Percentiles rank a stretch among this genome's conserved stretches.
These are phyloP conservation scores for Cylindroiulus punctatus DNA, from an alignment of 2,888 invertebrate genomes.

Conservation along the genomic window DNA sequence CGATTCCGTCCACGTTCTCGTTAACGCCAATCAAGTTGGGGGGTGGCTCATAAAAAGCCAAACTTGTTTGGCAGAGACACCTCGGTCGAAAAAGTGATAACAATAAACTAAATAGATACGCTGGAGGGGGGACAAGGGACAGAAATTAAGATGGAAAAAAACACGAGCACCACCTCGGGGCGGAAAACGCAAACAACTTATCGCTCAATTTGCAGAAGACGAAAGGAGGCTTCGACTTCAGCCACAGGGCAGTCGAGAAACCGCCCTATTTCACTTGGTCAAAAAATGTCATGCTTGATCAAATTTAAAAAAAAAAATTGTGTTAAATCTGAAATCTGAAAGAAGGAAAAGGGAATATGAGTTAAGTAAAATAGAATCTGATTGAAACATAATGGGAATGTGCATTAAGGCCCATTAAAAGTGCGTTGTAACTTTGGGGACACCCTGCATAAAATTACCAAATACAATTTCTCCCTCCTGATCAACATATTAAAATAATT, in stretches of 20 bases:
- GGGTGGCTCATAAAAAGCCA: background rate
- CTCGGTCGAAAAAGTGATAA: background rate
- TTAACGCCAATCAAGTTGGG: background rate
- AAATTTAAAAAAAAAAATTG: too few relatives aligned
- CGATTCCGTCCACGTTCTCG: conserved; percentile 21
- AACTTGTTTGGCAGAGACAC: background rate
- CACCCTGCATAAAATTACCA: too few relatives aligned
- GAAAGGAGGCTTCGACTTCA: background rate
- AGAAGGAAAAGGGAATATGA: too few relatives aligned
- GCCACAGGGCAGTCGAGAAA: background rate
- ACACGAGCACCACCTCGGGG: background rate
- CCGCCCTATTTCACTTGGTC: too few relatives aligned
- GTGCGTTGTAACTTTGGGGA: too few relatives aligned
- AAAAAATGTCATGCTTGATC: too few relatives aligned
- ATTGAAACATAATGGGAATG: too few relatives aligned
- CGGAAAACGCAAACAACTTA: background rate
- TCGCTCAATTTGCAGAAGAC: background rate
- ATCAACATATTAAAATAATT: too few relatives aligned
- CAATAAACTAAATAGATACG: conserved; percentile 12
- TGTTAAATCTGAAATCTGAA: too few relatives aligned
- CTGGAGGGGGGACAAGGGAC: background rate
- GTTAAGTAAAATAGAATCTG: too few relatives aligned
- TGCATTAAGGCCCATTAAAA: too few relatives aligned
- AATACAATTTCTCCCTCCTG: too few relatives aligned
- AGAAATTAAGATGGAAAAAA: background rate